Conservation (phyloP, 2,797 vertebrate species). For the Falco cherrug region DNA sequence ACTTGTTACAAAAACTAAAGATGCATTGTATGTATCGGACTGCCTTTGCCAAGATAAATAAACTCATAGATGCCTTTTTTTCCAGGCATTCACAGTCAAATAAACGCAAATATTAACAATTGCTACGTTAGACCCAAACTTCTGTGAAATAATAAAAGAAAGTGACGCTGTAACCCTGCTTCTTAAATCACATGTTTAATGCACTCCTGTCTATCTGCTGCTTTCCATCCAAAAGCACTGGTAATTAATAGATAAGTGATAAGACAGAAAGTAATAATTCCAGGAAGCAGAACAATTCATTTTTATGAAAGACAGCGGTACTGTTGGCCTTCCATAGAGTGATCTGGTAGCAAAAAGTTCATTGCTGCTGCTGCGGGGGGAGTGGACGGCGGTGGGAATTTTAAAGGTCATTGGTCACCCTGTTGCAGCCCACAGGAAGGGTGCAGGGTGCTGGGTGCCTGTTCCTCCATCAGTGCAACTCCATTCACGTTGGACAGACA, state of each 20-base stretch:
- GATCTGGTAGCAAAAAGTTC: neutral
- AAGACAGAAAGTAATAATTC: slow-evolving; percentile 73
- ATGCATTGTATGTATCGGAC: neutral
- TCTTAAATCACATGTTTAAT: neutral
- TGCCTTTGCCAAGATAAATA: slow-evolving; percentile 53
- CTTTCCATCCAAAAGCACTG: slow-evolving; percentile 66
- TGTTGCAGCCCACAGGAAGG: neutral
- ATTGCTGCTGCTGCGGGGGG: neutral
- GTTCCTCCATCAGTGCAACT: neutral
- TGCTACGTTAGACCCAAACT: neutral
- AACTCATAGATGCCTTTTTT: neutral
- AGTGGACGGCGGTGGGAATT: neutral
- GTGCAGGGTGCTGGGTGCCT: neutral
- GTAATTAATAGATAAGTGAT: slow-evolving; percentile 77
- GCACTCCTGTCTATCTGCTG: slow-evolving; percentile 3
- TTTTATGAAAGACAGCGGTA: slow-evolving; percentile 40
- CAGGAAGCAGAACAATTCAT: slow-evolving; percentile 77
- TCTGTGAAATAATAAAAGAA: slow-evolving; percentile 11
- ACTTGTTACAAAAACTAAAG: slow-evolving; percentile 17
- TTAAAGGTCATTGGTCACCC: neutral
- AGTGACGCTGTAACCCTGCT: neutral
- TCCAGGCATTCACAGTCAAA: neutral
- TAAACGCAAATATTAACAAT: neutral
- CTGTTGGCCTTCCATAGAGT: slow-evolving; percentile 45
- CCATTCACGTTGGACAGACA: fast-evolving